Conservation (phyloP, 2,797 vertebrate species). For the Glossophaga mutica region DNA sequence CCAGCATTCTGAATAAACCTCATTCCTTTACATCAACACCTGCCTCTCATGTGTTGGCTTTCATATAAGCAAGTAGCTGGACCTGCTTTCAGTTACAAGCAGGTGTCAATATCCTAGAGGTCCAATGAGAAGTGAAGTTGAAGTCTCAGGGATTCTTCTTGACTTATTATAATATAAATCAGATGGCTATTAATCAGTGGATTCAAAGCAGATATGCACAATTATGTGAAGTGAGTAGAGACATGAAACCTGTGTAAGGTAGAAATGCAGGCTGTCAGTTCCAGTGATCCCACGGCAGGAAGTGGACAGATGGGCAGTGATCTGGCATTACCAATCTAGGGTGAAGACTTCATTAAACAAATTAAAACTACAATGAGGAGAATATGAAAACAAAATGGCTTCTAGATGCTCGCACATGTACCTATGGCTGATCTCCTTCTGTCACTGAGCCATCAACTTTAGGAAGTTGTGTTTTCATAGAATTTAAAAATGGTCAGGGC, state of each 20-base stretch:
- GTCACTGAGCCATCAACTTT: neutral
- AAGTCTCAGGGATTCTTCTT: neutral
- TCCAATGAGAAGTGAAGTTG: neutral
- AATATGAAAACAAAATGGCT: neutral
- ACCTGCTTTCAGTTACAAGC: too few species aligned
- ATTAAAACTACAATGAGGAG: neutral
- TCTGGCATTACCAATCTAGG: neutral
- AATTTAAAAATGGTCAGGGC: neutral
- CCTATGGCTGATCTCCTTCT: neutral
- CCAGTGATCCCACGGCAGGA: neutral
- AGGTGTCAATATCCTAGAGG: neutral
- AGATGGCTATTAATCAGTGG: neutral
- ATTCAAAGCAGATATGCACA: neutral
- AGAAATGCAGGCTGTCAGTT: neutral
- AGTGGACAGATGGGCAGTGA: neutral
- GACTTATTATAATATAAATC: neutral
- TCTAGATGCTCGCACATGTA: neutral
- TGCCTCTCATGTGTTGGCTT: too few species aligned
- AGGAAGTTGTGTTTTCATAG: neutral
- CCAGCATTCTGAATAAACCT: too few species aligned
- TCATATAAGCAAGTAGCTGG: too few species aligned
- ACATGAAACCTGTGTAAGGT: neutral
- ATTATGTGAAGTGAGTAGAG: neutral
- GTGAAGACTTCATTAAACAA: neutral
- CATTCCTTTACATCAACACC: too few species aligned